phyloP scores from a whole-genome alignment of 2,888 invertebrate species.

The Parascotia fuliginaria region DNA sequence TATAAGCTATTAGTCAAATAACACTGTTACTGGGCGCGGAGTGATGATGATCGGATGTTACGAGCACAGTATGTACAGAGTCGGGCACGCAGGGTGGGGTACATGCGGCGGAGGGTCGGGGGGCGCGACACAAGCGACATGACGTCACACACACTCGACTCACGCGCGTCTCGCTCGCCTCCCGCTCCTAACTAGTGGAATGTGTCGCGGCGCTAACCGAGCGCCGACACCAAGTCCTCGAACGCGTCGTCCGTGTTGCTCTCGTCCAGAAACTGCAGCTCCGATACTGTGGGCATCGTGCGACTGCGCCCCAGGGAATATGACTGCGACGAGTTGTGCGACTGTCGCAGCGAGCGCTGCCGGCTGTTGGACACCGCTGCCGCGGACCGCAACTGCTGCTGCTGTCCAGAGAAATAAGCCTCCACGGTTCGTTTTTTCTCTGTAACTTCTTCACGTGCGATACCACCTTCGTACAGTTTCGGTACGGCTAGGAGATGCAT shows the following conservation, averaged over 20 bases:
- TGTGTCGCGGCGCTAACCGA: slow-evolving; percentile 75
- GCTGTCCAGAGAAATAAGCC: slow-evolving; percentile 87
- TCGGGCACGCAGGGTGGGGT: slow-evolving; percentile 47
- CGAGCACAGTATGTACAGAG: slow-evolving; percentile 71
- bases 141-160: slow-evolving; percentile 83
- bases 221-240: slow-evolving; percentile 92
- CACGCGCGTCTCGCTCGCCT: slow-evolving; percentile 83
- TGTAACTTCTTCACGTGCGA: slow-evolving; percentile 88
- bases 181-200: slow-evolving; percentile 79
- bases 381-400: slow-evolving; percentile 51
- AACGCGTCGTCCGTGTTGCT: slow-evolving; percentile 95
- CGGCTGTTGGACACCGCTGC: slow-evolving; percentile 10
- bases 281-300: slow-evolving; percentile 91
- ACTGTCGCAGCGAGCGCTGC: slow-evolving; percentile 70
- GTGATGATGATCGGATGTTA: slow-evolving; percentile 69
- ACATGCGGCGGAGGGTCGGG: slow-evolving; percentile 38
- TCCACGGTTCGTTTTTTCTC: slow-evolving; percentile 90
- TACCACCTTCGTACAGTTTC: slow-evolving; percentile 93
- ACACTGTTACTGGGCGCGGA: slow-evolving; percentile 77
- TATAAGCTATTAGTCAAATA: slow-evolving; percentile 83
- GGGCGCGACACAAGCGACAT: slow-evolving; percentile 72
- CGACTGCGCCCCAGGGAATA: slow-evolving; percentile 89
- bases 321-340: slow-evolving; percentile 42
- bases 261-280: slow-evolving; percentile 89
- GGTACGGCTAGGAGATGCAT: slow-evolving; percentile 90